Evolutionary conservation across 37 sponge, comb jelly and placozoan species (phyloP), one percentile per base, ranked within the genome.

Genomic region (Ianthella basta): DNA sequence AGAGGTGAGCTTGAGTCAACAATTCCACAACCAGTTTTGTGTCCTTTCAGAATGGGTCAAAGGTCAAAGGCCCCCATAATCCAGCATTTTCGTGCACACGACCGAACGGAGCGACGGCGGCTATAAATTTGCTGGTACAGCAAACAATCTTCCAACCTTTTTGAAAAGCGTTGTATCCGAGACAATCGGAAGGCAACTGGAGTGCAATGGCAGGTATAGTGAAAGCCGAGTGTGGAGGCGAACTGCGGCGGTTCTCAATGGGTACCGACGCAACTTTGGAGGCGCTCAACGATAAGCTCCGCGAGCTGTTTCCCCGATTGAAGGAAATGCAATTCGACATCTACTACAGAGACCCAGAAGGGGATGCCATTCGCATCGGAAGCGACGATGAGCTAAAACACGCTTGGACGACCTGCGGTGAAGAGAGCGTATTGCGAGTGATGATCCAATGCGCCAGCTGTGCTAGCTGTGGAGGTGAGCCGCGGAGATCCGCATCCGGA

Each of bases 171-270:
- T n/a, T n/a, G n/a, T n/a, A n/a, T n/a, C n/a, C n/a, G n/a, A n/a
- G n/a, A n/a, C n/a, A n/a, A n/a, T n/a, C n/a, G n/a, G n/a, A n/a
- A n/a, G 50, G 50, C 3, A 44, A 44, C 50, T 44, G 8, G n/a
- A n/a, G 39, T 37, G 39, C 35, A 21, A 75, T 75, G 78, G 37
- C 78, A 40, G 20, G 20, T 3, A 75, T 50, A 21, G 25, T 75
- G 44, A 75, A 75, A 41, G 78, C 78, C 24, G 78, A 75, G 16
- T 75, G 33, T 75, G 24, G 12, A 18, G 78, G 78, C 24, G 78
- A 75, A 41, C 5, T 75, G 53, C 78, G 78, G 1, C 3, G 78
- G n/a, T 53, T 75, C 53, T 12, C 37, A 18, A 13, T 75, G 78
- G 38, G 24, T 8, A 75, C 37, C 24, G 54, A 40, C 54, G 25